phyloP scores from a whole-genome alignment of 2,113 vertebrate genomes.

The Tichodroma muraria region DNA sequence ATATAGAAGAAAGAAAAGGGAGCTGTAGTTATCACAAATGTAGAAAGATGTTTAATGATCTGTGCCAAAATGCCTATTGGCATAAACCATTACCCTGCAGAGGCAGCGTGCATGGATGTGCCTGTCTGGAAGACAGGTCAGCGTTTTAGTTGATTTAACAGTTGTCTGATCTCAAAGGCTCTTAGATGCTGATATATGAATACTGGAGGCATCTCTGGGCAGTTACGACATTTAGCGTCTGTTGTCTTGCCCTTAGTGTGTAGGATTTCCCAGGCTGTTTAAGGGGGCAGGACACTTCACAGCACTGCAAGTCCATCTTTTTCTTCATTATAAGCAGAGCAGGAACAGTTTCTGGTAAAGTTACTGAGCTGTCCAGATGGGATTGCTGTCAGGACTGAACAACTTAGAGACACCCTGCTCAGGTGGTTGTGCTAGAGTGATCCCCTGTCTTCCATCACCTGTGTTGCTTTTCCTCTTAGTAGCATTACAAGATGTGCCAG shows the following conservation, averaged over 20 bases:
- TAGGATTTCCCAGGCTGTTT: background rate
- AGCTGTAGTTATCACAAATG: background rate
- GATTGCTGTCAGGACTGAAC: background rate
- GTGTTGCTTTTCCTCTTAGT: background rate
- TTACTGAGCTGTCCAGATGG: background rate
- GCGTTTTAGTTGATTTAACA: background rate
- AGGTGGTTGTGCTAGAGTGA: background rate
- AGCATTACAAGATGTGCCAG: background rate
- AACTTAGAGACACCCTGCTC: background rate
- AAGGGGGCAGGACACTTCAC: background rate
- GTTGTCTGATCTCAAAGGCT: background rate
- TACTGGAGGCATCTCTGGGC: background rate
- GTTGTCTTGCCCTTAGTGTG: background rate
- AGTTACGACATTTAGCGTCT: background rate
- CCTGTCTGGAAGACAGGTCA: background rate
- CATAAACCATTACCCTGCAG: rapidly evolving
- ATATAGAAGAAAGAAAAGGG: background rate
- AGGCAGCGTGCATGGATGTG: background rate
- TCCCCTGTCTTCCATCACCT: background rate
- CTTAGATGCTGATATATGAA: background rate
- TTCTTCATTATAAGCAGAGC: background rate
- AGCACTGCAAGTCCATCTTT: background rate
- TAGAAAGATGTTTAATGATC: background rate
- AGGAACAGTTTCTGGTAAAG: background rate
- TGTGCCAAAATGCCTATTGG: background rate